Evolutionary conservation across 2,797 vertebrate species (phyloP).

Genomic region (Poeciliopsis turneri): DNA sequence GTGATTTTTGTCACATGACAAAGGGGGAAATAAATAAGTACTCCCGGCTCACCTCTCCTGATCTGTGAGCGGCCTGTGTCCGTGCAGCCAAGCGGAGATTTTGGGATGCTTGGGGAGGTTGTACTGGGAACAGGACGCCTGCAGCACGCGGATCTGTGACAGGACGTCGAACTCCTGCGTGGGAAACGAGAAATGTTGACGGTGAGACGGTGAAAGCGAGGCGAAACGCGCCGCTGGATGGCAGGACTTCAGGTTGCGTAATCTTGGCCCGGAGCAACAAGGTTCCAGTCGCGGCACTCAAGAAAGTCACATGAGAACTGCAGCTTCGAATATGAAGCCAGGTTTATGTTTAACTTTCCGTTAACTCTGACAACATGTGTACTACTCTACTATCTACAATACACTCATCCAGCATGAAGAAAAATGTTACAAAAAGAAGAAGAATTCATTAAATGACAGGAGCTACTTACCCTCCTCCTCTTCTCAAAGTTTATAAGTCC

Average conservation of each 20-base stretch:
- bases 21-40: neutral
- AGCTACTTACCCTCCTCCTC: constrained; percentile 84
- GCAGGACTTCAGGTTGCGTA: constrained; percentile 7
- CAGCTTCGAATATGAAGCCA: neutral
- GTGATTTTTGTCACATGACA: constrained; percentile 5
- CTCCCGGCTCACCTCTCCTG: constrained; percentile 82
- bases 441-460: constrained; percentile 10
- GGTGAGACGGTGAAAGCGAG: constrained; percentile 3
- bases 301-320: neutral
- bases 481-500: constrained; percentile 89
- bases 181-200: constrained; percentile 6
- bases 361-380: constrained; percentile 21
- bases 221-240: neutral
- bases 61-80: constrained; percentile 80
- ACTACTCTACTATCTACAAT: neutral
- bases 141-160: constrained; percentile 83
- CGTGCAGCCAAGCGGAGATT: constrained; percentile 77
- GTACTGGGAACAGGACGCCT: constrained; percentile 81
- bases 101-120: constrained; percentile 70
- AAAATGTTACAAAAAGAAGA: neutral
- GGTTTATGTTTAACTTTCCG: neutral
- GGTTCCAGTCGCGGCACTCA: neutral
- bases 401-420: constrained; percentile 5
- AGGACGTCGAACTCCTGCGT: constrained; percentile 87
- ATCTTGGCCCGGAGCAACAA: neutral